Evolutionary conservation across 2,888 invertebrate species (phyloP), one percentile per base, ranked within the genome.

Genomic region (Oxyteleia sp.): DNA sequence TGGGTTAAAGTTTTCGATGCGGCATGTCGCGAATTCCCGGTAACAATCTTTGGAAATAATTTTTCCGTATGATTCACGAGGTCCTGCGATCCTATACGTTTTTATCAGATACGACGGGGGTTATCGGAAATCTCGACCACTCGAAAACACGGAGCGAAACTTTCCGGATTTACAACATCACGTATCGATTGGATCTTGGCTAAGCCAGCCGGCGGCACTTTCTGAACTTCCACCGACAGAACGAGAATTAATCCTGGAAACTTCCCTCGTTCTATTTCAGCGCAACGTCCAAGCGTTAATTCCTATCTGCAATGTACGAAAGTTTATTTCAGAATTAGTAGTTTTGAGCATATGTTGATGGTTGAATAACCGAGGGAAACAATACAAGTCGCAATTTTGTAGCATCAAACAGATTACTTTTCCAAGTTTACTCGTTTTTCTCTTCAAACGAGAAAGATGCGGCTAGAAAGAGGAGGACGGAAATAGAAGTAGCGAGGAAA

Each of bases 191-290:
- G 78, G 74, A 81, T 81, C 74, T 72, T 74, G 69, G 74, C 75
- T 81, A 78, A 85, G 78, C 78, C 82, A 85, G 84, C 87, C 85
- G 72, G 68, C 66, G 86, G 84, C 85, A 88, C 83, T 85, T 85
- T 87, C 87, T 89, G 90, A 87, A 90, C 88, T 89, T 89, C 84
- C 85, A 82, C 84, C 84, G 81, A 86, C 82, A 88, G 87, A 89
- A 90, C 87, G 87, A 86, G 90, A 87, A 91, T 90, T 90, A 90
- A 90, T 91, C 90, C 89, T 87, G 86, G 86, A 87, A 90, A 91
- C 90, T 91, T 90, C 76, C 47, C 84, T 85, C 87, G 88, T 88
- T 90, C 85, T 82, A 82, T 82, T 85, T 72, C 80, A 72, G 84
- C 84, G 82, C 86, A 74, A 85, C 76, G 85, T 87, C 86, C 76